Evolutionary conservation across 2,888 invertebrate species (phyloP).

Genomic region (Nasonovia ribisnigri): DNA sequence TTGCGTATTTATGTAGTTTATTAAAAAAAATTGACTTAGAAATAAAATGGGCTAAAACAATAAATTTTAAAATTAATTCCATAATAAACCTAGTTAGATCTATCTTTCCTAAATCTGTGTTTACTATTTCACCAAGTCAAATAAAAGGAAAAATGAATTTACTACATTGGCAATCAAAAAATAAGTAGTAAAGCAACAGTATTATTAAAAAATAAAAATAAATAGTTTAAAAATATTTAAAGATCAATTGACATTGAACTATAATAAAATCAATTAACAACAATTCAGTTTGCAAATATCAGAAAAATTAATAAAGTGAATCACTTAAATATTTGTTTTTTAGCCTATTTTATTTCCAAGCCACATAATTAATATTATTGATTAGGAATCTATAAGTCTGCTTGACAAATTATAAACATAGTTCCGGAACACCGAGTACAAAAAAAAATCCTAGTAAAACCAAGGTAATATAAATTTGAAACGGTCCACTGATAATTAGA

Average conservation of each 20-base stretch:
- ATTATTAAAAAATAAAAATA: not conserved
- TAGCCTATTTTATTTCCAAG: conserved; percentile 41
- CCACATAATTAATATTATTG: not conserved
- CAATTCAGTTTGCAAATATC: not conserved
- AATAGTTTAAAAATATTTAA: not conserved
- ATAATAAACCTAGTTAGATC: not conserved
- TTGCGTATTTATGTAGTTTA: conserved; percentile 31
- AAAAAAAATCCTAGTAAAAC: conserved; percentile 22
- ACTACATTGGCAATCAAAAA: not conserved
- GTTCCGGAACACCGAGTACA: conserved; percentile 36
- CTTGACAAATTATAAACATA: conserved; percentile 47
- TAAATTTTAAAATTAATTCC: not conserved
- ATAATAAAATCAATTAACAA: not conserved
- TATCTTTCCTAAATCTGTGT: not conserved
- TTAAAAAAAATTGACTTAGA: conserved; percentile 19
- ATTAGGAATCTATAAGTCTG: not conserved
- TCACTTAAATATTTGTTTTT: not conserved
- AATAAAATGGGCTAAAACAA: conserved; percentile 33
- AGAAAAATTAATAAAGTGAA: not conserved
- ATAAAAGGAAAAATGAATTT: not conserved
- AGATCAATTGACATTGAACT: not conserved
- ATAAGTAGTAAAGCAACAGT: not conserved
- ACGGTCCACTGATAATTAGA: not conserved
- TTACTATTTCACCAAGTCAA: not conserved
- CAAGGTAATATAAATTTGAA: conserved; percentile 19